A percentile compares a stretch with the other conserved stretches of the same genome.
Conservation (phyloP, 1,140 invertebrate genomes). For the Drosophila guanche region DNA sequence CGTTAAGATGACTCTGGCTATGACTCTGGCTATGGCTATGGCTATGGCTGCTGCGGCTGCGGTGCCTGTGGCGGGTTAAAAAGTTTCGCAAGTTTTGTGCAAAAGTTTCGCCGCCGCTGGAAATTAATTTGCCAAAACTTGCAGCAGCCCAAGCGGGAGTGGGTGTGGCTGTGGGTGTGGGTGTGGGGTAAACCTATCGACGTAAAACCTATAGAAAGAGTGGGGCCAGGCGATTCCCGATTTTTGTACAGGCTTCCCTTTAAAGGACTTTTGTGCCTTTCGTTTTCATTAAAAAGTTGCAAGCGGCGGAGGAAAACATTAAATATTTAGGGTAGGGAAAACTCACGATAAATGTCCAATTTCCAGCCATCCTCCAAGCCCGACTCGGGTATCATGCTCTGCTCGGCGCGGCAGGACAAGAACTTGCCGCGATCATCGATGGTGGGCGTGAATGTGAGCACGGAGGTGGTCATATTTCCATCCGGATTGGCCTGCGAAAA, state of each 20-base stretch:
- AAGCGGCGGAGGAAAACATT: constrained; percentile 66
- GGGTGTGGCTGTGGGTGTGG: not conserved
- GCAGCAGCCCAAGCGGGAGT: constrained; percentile 56
- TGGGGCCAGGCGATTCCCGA: constrained; percentile 33
- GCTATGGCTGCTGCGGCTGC: constrained; percentile 50
- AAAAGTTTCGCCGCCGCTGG: constrained; percentile 73
- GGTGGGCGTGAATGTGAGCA: constrained; percentile 91
- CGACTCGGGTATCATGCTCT: constrained; percentile 89
- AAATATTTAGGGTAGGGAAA: constrained; percentile 36
- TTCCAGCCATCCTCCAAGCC: constrained; percentile 92
- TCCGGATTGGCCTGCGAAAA: constrained; percentile 88
- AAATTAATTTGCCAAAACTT: constrained; percentile 82
- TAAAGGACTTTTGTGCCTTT: constrained; percentile 61
- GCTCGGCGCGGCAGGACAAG: constrained; percentile 91
- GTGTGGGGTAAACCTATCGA: constrained; percentile 14
- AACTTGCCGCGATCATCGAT: constrained; percentile 93
- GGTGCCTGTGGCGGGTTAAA: constrained; percentile 78
- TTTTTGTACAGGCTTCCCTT: constrained; percentile 42
- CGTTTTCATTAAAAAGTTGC: constrained; percentile 76
- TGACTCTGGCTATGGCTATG: not conserved
- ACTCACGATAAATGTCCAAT: constrained; percentile 95
- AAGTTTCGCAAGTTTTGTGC: constrained; percentile 74
- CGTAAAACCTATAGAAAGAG: constrained; percentile 18
- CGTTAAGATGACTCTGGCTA: constrained; percentile 71
- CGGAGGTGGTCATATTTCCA: constrained; percentile 93